Evolutionary conservation across 1,140 invertebrate genomes (phyloP), one percentile per base, ranked within the genome.

Genomic region (Cylas formicarius): DNA sequence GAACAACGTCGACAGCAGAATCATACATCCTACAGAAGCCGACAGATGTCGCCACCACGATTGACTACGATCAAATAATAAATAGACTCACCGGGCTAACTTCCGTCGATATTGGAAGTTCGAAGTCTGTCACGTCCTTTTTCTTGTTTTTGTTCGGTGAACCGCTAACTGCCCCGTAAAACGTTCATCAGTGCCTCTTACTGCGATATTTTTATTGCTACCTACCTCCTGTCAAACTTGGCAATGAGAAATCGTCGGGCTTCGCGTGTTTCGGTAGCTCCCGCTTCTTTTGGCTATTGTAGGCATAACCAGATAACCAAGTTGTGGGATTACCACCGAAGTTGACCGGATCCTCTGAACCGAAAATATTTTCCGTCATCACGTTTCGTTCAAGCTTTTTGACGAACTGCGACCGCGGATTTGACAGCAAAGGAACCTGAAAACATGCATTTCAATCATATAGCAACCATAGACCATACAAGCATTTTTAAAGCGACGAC

Each of bases 121-220:
- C 54, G 19, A 48, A 31, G 33, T 55, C 55, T 9, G 46, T 4
- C 62, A 48, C 38, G 17, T 40, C 43, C 20, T 42, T 67, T 41
- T 73, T 72, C 52, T 72, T 74, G 18, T 61, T 66, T 47, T 72
- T 74, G 39, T 66, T 56, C 2, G 71, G 70, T 48, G 69, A 72
- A 34, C 67, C 66, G 39, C 65, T 67, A 4, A 69, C 71, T 74
- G 57, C 16, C 9, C 18, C 18, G 2, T 32, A 7, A 32, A 14
- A 2, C 18, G 14, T 16, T 31, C 7, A 6, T 31, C 17, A 31
- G 17, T 13, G 29, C 4, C 4, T 6, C 13, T 32, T 7, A 7
- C 7, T 36, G 4, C 18, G 8, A 22, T 31, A 22, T 27, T 17
- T 36, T 35, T 36, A 26, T 9, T 13, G 18, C 16, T 9, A 50